Evolutionary conservation across 2,888 invertebrate genomes (phyloP), one percentile per base, ranked within the genome.

Genomic region (Tenthredo mesomela): DNA sequence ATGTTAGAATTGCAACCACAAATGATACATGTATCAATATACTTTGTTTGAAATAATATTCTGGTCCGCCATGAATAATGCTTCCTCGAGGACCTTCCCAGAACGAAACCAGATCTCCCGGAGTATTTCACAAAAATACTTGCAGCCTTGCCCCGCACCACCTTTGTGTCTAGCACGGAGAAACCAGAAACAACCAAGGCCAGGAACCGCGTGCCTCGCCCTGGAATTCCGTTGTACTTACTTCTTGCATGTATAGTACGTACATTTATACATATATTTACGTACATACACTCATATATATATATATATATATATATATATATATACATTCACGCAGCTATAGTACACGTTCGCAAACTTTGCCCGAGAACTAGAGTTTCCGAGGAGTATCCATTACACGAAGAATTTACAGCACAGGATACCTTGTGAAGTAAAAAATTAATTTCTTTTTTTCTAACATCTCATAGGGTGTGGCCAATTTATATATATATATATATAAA

Each of bases 181-280:
- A 84, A 84, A 75, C 85, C 84, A 87, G 85, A 86, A 87, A 86
- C 85, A 86, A 87, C 86, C 85, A 84, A 83, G 85, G 82, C 84
- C 85, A 86, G 85, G 85, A 77, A 84, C 85, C 86, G 84, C 85
- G 87, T 84, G 90, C 91, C 92, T 91, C 93, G 88, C 93, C 92
- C 91, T 90, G 90, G 91, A 93, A 92, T 93, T 92, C 91, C 89
- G 91, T 89, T 77, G 54, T 77, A 29, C 47, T 75, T 75, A 73
- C 54, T 50, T 25, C 29, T 75, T 25, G 25, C 25, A 75, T 15
- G 47, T 47, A 77, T 21, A 71, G 37, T 37, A 71, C n/a, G 43
- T 21, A 43, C 10, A 10, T 21, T n/a, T n/a, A 33, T 33, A 29
- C 33, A 67, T 10, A 25, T 67, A 67, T 15, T 15, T 67, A 67